Percentiles rank a stretch among this genome's conserved stretches.
phyloP scores from a whole-genome alignment of 2,113 vertebrate genomes.

The Austrofundulus limnaeus region DNA sequence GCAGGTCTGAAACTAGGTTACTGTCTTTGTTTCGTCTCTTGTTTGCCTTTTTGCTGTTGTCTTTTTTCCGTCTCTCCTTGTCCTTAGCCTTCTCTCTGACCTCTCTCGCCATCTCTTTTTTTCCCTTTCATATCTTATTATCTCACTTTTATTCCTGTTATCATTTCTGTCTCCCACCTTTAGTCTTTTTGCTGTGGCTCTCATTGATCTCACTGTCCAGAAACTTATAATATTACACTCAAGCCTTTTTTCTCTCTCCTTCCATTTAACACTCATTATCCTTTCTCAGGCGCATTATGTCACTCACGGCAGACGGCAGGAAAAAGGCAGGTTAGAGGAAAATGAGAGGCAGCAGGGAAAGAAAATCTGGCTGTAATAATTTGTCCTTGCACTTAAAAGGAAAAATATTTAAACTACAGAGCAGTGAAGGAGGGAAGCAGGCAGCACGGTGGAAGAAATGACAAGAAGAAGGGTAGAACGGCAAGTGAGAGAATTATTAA shows the following conservation, averaged over 20 bases:
- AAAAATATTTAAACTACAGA: slow-evolving; percentile 72
- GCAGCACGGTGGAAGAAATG: slow-evolving; percentile 43
- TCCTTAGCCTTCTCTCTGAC: not conserved
- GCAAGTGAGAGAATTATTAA: slow-evolving; percentile 71
- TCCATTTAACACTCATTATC: slow-evolving; percentile 40
- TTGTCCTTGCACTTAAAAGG: slow-evolving; percentile 64
- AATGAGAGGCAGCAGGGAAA: slow-evolving; percentile 31
- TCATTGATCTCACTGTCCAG: slow-evolving; percentile 27
- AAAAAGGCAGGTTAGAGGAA: slow-evolving; percentile 25
- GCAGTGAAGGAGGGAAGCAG: slow-evolving; percentile 47
- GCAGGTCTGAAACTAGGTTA: not conserved
- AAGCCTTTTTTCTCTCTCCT: slow-evolving; percentile 9
- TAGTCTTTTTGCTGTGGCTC: slow-evolving; percentile 23
- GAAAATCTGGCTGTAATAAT: slow-evolving; percentile 54
- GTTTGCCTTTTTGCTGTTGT: not conserved
- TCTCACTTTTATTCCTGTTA: slow-evolving; percentile 21
- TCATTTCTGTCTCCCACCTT: slow-evolving; percentile 22
- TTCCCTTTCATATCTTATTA: slow-evolving; percentile 10
- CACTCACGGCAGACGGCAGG: slow-evolving; percentile 10
- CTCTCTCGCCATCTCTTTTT: not conserved
- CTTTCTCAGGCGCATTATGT: slow-evolving; percentile 15
- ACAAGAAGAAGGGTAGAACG: slow-evolving; percentile 35
- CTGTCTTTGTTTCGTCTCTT: not conserved
- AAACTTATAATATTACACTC: slow-evolving; percentile 29
- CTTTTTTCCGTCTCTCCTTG: not conserved